Evolutionary conservation across 2,113 vertebrate genomes (phyloP), one percentile per base, ranked within the genome.

Genomic region (Agelaius tricolor): DNA sequence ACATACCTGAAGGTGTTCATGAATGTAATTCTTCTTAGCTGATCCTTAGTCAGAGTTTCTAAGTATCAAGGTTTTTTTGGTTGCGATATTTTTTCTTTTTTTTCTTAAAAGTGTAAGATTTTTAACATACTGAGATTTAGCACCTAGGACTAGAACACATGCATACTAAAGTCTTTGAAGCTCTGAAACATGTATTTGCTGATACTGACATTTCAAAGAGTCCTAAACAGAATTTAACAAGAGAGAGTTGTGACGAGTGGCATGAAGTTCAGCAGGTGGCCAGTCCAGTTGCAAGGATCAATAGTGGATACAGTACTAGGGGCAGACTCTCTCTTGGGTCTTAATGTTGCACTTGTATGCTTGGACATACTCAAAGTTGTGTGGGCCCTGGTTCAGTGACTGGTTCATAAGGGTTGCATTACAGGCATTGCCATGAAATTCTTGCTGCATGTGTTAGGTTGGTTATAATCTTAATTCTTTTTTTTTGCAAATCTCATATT

Each of bases 311-410:
- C 37, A 37, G 37, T 37, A 37, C 37, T 37, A 35, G 35, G 35
- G 24, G 30, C 22, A 37, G 59, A 5, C 13, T 52, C 23, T 54
- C 23, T 58, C 37, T 59, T 0, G 0, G 16, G 11, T 33, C 35
- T 73, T 80, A 13, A 16, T 46, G 20, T 43, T 82, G 35, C 27
- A 47, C 11, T 37, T 52, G 7, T 37, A 6, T 41, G 33, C 22
- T 20, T 51, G 46, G 26, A 57, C 30, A n/a, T 35, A 28, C 14
- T 24, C 13, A 2, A 55, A 41, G 9, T 3, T 51, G 28, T 59
- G 7, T 30, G 30, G 75, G 14, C 8, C 13, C 12, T 76, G 3
- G 3, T 47, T 62, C 57, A n/a, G 57, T 55, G 23, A 14, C 17
- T 66, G 9, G 13, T 69, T 87, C 26, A 7, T 65, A 65, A 33